Evolutionary conservation across 2,113 vertebrate species (phyloP).

Genomic region (Engraulis encrasicolus): DNA sequence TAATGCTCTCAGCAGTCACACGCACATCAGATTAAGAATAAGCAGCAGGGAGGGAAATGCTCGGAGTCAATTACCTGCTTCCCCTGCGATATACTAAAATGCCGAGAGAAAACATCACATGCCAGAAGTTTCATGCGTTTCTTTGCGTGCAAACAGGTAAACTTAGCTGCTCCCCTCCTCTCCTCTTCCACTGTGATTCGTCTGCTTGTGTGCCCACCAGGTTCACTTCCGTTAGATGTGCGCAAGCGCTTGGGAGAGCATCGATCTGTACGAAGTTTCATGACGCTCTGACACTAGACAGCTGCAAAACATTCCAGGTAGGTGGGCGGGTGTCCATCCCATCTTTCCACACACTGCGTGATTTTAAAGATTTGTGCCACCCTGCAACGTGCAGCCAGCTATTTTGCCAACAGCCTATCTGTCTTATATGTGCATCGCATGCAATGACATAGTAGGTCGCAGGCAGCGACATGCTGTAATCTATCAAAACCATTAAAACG

Average conservation of each 20-base stretch:
- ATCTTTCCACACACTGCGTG: slow-evolving; percentile 36
- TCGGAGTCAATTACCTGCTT: slow-evolving; percentile 57
- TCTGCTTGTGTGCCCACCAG: neutral
- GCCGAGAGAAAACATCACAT: slow-evolving; percentile 57
- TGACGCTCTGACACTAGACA: slow-evolving; percentile 67
- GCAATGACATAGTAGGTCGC: too few relatives aligned
- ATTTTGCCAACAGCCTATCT: neutral
- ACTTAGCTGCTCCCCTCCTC: neutral
- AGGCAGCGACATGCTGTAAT: too few relatives aligned
- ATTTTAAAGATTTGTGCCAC: slow-evolving; percentile 27
- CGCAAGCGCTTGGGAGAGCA: slow-evolving; percentile 66
- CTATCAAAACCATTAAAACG: neutral
- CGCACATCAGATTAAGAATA: neutral
- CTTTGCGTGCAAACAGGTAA: slow-evolving; percentile 16
- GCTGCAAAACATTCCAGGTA: slow-evolving; percentile 71
- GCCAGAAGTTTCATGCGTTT: slow-evolving; percentile 44
- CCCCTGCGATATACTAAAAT: slow-evolving; percentile 31
- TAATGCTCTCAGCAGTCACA: neutral
- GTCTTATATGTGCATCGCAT: neutral
- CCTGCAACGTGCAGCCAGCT: neutral
- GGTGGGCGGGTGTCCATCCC: slow-evolving; percentile 63
- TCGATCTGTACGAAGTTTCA: slow-evolving; percentile 51
- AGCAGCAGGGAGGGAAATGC: neutral
- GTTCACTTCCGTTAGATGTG: slow-evolving; percentile 51
- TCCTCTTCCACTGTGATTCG: neutral